Conservation (phyloP, 2,797 vertebrate species). For the Anisognathus igniventris region DNA sequence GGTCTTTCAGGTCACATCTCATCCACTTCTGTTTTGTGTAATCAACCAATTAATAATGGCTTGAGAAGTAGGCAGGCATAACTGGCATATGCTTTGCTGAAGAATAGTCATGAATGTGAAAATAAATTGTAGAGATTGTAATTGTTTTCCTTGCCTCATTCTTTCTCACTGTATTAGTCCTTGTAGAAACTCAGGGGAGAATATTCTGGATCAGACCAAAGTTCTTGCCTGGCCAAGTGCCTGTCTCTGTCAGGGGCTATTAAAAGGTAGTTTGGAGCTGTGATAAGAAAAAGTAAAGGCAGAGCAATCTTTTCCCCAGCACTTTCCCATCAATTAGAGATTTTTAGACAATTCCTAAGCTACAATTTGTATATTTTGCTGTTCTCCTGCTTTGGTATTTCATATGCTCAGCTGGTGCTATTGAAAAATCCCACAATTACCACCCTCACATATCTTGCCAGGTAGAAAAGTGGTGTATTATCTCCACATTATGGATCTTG, state of each 20-base stretch:
- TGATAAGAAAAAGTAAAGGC: not conserved
- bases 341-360: not conserved
- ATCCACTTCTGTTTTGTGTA: not conserved
- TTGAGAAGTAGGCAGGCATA: not conserved
- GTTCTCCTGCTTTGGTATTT: not conserved
- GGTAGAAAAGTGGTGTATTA: constrained; percentile 16
- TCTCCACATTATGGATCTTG: constrained; percentile 42
- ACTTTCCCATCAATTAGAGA: not conserved
- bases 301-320: not conserved
- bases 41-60: constrained; percentile 21
- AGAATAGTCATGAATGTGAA: not conserved
- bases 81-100: not conserved
- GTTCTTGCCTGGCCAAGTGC: not conserved
- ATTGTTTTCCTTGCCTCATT: constrained; percentile 9
- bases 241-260: not conserved
- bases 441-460: not conserved
- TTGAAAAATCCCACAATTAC: not conserved
- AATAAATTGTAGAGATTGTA: not conserved
- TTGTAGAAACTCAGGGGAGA: not conserved
- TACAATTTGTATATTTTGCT: not conserved
- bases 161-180: not conserved
- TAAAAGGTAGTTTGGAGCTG: not conserved
- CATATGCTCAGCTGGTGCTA: not conserved
- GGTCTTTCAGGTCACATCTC: not conserved
- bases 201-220: not conserved